A percentile compares a stretch with the other conserved stretches of the same genome.
phyloP scores from a whole-genome alignment of 2,113 vertebrate genomes.

The Grus americana region DNA sequence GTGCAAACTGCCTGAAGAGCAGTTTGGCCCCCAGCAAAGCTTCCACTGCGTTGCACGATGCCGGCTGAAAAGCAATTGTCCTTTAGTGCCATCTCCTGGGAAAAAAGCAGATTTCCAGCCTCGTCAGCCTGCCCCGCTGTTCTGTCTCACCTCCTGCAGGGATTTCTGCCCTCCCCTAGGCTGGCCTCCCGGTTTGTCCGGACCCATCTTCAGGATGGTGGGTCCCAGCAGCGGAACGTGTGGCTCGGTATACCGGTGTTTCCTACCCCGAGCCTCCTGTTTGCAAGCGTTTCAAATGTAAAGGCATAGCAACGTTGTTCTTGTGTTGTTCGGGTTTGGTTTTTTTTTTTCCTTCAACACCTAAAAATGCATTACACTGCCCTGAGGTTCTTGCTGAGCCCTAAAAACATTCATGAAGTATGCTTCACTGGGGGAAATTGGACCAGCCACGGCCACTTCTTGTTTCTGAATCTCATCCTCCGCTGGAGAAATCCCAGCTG shows the following conservation, averaged over 20 bases:
- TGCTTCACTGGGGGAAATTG: not conserved
- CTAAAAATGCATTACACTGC: not conserved
- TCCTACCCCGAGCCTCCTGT: not conserved
- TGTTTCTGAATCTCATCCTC: not conserved
- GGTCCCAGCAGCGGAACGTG: not conserved
- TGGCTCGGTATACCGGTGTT: not conserved
- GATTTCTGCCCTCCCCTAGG: not conserved
- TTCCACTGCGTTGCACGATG: not conserved
- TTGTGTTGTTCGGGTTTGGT: fast-evolving
- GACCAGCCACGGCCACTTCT: not conserved
- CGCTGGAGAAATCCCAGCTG: not conserved
- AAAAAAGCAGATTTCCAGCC: not conserved
- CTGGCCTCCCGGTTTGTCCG: not conserved
- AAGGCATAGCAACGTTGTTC: not conserved
- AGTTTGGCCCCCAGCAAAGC: not conserved
- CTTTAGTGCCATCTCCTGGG: constrained; percentile 67
- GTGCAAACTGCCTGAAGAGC: not conserved
- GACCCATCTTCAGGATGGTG: not conserved
- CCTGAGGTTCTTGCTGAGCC: not conserved
- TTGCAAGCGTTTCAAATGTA: not conserved
- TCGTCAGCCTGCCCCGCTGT: not conserved
- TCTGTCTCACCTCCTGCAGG: not conserved
- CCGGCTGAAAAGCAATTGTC: not conserved
- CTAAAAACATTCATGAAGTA: not conserved
- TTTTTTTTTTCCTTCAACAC: not conserved